Evolutionary conservation across 2,113 vertebrate genomes (phyloP), one percentile per base, ranked within the genome.

Genomic region (Boulengeromyrus knoepffleri): DNA sequence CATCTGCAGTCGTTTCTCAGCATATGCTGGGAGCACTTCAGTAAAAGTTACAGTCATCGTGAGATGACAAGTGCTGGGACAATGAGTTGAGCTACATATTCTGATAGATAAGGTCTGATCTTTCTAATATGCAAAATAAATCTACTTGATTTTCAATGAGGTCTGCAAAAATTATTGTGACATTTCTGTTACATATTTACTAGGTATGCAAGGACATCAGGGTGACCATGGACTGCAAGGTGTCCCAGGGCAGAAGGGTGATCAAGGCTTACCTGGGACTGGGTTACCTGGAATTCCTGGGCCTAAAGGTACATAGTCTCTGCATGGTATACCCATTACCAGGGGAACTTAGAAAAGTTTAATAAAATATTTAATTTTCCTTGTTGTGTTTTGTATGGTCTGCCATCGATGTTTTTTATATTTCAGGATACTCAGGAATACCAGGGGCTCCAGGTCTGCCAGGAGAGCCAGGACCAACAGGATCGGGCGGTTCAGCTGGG

Each of bases 281-380:
- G 98, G 97, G 85, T 94, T 97, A 90, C 97, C 98, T 77, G 99
- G 99, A 52, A 95, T 93, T 90, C 95, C 97, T 1, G 98, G 99
- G 45, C 94, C 95, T 80, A 98, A 98, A 98, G 99, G 99, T 99
- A 95, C 39, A 87, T 31, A 39, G 6, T 7, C 27, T 77, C 27
- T 39, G 36, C 85, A 87, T 6, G 47, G 31, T 9, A 39, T 53
- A 24, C 50, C 50, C 49, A 36, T 86, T 86, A 86, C 84, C 46
- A 86, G 5, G 42, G 21, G 5, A 12, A 24, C 19, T 58, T 50
- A 3, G 47, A 88, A 88, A 31, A 39, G 52, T 17, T 66, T 31
- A 3, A 21, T 87, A 13, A 50, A 74, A 89, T n/a, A 58, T 36
- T 58, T 24, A 39, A 36, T 42, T n/a, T 56, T 83, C 6, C 5